Evolutionary conservation across 2,797 vertebrate genomes (phyloP).

Genomic region (Pseudochirops cupreus): DNA sequence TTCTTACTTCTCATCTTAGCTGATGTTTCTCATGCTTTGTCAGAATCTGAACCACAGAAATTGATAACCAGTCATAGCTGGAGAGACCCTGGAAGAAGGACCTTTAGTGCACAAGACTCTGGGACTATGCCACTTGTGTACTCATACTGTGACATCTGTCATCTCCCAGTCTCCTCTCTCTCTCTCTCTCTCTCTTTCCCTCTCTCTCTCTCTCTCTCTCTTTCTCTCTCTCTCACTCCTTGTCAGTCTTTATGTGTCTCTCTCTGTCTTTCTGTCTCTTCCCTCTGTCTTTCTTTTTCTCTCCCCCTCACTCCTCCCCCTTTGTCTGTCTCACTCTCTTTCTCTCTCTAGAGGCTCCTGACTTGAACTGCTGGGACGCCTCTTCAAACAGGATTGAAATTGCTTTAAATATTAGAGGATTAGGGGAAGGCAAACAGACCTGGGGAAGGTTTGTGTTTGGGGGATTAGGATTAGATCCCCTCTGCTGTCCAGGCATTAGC

Average conservation of each 20-base stretch:
- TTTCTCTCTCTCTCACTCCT: not conserved
- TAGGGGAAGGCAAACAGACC: slow-evolving; percentile 80
- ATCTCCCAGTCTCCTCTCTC: not conserved
- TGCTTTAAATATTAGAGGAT: slow-evolving; percentile 83
- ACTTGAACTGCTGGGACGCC: slow-evolving; percentile 71
- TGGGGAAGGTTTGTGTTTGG: slow-evolving; percentile 72
- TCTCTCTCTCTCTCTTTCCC: not conserved
- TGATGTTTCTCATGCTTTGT: not conserved
- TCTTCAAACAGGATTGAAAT: slow-evolving; percentile 81
- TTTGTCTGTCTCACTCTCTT: not conserved
- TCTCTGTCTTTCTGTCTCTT: not conserved
- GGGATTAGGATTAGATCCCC: slow-evolving; percentile 74
- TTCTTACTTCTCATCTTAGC: not conserved
- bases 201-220: not conserved
- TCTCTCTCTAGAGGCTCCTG: slow-evolving; percentile 56
- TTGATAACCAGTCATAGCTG: not conserved
- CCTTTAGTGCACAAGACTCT: not conserved
- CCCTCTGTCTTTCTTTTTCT: not conserved
- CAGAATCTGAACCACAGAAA: not conserved
- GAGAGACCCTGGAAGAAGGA: not conserved
- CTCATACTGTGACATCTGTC: not conserved
- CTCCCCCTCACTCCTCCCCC: not conserved
- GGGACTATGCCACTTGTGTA: not conserved
- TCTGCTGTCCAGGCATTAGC: slow-evolving; percentile 74
- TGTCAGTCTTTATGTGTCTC: not conserved